These are phyloP conservation scores for Nibea albiflora DNA, from an alignment of 2,113 vertebrate species.

Conservation along the genomic window DNA sequence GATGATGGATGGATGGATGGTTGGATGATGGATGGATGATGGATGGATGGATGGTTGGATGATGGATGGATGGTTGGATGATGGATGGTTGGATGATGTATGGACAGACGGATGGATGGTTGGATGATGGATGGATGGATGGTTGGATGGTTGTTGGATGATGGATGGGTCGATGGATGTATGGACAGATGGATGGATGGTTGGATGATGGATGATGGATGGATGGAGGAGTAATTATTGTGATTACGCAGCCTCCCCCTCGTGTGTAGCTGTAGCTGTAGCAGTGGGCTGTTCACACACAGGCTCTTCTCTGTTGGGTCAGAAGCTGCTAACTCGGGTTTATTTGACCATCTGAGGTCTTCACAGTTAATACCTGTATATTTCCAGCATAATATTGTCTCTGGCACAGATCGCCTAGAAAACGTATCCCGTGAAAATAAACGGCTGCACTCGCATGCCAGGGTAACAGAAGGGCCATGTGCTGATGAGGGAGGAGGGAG, in stretches of 20 bases:
- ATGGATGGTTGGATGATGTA: too few relatives aligned
- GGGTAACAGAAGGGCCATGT: constrained; percentile 68
- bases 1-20: too few relatives aligned
- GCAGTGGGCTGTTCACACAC: constrained; percentile 60
- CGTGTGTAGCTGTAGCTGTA: constrained; percentile 72
- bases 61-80: too few relatives aligned
- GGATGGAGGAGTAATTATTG: constrained; percentile 74
- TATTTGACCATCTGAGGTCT: constrained; percentile 81
- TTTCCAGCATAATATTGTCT: constrained; percentile 84
- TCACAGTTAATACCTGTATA: constrained; percentile 82
- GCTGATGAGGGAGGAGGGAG: constrained; percentile 1
- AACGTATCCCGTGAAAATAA: constrained; percentile 78
- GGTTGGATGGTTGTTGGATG: too few relatives aligned
- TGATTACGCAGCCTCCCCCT: constrained; percentile 68
- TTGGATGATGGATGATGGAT: too few relatives aligned
- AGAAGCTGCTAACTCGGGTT: constrained; percentile 57
- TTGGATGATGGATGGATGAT: too few relatives aligned
- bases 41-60: too few relatives aligned
- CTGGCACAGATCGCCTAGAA: constrained; percentile 77
- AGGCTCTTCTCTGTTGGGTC: constrained; percentile 73
- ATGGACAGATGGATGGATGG: too few relatives aligned
- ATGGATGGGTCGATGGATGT: too few relatives aligned
- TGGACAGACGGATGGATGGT: too few relatives aligned
- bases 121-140: too few relatives aligned
- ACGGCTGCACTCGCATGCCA: constrained; percentile 62